Evolutionary conservation across 2,888 invertebrate genomes (phyloP).

Genomic region (Ennomos fuscantarius): DNA sequence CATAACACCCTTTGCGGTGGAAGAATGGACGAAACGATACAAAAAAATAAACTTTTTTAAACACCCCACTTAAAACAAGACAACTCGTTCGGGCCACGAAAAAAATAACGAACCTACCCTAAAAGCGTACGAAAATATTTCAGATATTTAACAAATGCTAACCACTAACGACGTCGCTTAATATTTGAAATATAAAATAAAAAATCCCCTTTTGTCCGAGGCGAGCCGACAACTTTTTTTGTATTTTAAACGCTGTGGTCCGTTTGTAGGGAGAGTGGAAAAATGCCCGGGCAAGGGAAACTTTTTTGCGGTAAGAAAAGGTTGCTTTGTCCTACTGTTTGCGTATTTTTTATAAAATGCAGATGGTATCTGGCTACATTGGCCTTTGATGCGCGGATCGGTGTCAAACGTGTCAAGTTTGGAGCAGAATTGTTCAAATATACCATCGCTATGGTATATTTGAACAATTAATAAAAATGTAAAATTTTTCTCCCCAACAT

Average conservation of each 20-base stretch:
- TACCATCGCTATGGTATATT: no score
- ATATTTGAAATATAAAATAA: conserved; percentile 81
- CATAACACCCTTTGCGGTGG: conserved; percentile 57
- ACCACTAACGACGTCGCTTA: conserved; percentile 82
- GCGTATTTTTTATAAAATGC: conserved; percentile 36
- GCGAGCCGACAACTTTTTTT: conserved; percentile 73
- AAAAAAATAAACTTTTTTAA: conserved; percentile 57
- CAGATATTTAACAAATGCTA: conserved; percentile 81
- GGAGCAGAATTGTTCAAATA: conserved; percentile 7
- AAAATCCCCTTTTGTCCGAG: conserved; percentile 72
- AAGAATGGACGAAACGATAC: conserved; percentile 49
- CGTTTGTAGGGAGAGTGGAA: conserved; percentile 77
- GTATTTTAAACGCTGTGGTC: conserved; percentile 71
- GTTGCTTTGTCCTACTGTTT: conserved; percentile 68
- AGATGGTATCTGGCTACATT: conserved; percentile 35
- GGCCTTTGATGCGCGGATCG: conserved; percentile 26
- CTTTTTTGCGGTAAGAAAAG: conserved; percentile 84
- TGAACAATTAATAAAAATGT: no score
- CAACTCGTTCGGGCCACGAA: conserved; percentile 57
- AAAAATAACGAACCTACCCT: conserved; percentile 59
- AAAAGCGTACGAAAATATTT: conserved; percentile 71
- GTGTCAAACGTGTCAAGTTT: neutral
- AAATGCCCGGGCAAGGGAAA: conserved; percentile 76
- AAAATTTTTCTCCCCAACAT: no score
- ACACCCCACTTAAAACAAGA: conserved; percentile 59